Conservation (phyloP, 1,140 invertebrate species). For the Psix sp. region DNA sequence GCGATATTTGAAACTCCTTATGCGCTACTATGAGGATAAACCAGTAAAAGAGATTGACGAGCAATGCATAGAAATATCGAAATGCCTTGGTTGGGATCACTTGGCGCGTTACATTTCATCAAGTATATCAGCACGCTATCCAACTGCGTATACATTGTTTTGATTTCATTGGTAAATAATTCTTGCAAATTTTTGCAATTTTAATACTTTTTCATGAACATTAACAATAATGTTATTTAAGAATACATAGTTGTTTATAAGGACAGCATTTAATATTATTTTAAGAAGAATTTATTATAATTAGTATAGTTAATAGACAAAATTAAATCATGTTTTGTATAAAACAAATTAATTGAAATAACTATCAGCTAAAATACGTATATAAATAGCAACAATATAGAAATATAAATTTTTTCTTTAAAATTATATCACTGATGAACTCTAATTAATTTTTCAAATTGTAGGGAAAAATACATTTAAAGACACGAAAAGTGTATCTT, state of each 20-base stretch:
- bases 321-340: too few species aligned
- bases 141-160: conserved; percentile 81
- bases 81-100: conserved; percentile 83
- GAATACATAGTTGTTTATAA: neutral
- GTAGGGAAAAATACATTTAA: too few species aligned
- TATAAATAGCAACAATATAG: too few species aligned
- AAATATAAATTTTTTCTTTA: too few species aligned
- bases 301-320: too few species aligned
- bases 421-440: too few species aligned
- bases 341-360: too few species aligned
- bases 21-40: conserved; percentile 88
- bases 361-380: too few species aligned
- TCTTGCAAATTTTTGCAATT: neutral
- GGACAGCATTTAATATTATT: too few species aligned
- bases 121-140: conserved; percentile 81
- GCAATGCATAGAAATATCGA: conserved; percentile 82
- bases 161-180: conserved; percentile 70
- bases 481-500: too few species aligned
- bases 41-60: conserved; percentile 85
- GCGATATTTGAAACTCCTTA: conserved; percentile 85
- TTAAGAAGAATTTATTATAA: too few species aligned
- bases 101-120: conserved; percentile 78
- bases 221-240: neutral
- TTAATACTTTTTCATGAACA: neutral
- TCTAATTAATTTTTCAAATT: too few species aligned